phyloP scores from a whole-genome alignment of 1,140 invertebrate genomes.

The Macrosteles quadrilineatus region DNA sequence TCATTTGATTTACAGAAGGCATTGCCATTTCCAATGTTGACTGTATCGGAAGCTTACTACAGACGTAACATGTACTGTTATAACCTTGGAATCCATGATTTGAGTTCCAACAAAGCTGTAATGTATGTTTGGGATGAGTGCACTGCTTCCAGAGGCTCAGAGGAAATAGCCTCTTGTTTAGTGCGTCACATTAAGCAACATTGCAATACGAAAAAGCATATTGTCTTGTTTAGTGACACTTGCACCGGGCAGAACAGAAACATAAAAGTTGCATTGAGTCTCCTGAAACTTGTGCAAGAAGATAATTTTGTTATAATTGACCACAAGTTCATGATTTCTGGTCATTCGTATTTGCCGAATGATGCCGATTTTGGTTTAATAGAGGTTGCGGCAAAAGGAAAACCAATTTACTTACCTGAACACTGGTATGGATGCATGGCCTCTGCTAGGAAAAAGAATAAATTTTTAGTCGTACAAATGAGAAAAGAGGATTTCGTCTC shows the following conservation, averaged over 20 bases:
- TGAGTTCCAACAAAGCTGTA: conserved; percentile 27
- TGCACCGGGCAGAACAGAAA: conserved; percentile 35
- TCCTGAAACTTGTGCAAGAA: conserved; percentile 34
- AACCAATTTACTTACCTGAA: conserved; percentile 27
- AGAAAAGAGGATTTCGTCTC: conserved; percentile 29
- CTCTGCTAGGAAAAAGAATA: conserved; percentile 21
- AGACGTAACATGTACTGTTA: conserved; percentile 35
- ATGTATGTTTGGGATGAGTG: conserved; percentile 41
- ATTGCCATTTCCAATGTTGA: conserved; percentile 29
- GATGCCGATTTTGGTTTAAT: conserved; percentile 34
- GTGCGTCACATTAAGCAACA: conserved; percentile 6
- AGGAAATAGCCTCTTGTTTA: conserved; percentile 35
- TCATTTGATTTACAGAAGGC: conserved; percentile 30
- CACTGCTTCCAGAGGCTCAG: conserved; percentile 32
- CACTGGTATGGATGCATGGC: conserved; percentile 25
- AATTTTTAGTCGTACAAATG: conserved; percentile 25
- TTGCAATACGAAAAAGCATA: background rate
- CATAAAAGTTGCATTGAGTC: conserved; percentile 35
- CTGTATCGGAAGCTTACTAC: conserved; percentile 32
- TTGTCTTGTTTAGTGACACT: conserved; percentile 29
- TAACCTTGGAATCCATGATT: conserved; percentile 36
- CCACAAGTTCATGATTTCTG: conserved; percentile 27
- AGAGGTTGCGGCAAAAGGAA: conserved; percentile 2
- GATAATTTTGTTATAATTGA: conserved; percentile 17
- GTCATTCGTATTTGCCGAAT: conserved; percentile 33